Evolutionary conservation across 2,888 invertebrate genomes (phyloP), one percentile per base, ranked within the genome.

Genomic region (Chrysotoxum bicinctum): DNA sequence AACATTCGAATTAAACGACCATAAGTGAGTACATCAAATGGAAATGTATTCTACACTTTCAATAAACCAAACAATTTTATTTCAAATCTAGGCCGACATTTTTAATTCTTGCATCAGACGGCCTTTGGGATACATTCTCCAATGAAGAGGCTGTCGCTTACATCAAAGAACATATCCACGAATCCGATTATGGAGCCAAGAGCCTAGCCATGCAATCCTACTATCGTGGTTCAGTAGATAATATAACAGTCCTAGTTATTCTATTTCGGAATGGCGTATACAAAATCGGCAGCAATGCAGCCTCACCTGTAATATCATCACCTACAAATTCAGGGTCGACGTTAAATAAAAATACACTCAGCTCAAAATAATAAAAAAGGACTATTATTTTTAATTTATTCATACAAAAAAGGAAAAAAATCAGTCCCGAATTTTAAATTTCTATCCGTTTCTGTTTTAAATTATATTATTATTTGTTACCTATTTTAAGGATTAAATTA

Each of bases 121-220:
- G 99, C 2, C 93, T 99, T 37, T 99, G 98, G 98, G 99, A 99
- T 91, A 98, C 97, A 21, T 98, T 98, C 91, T 94, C 96, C 52
- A 98, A 98, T 92, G 98, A 98, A 91, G 98, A 98, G 92, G 98
- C 98, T 30, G 95, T 98, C 14, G 95, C 95, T 88, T 98, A 96
- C 91, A 95, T 98, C 70, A 96, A 96, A 92, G 96, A 97, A 89
- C 94, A 96, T 88, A 93, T 98, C 50, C 94, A 96, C 89, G 98
- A 98, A 92, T 94, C 96, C 5, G 96, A 97, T 91, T 97, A 94
- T 92, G 98, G 98, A 85, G 98, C 98, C 72, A 98, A 97, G 92
- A 97, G 97, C 90, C 94, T 99, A 88, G 96, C 97, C 23, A 93
- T 97, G 88, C 97, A 98, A 92, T 97, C 98, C 14, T 98, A 97